These are phyloP conservation scores for Corella eumyota DNA, from an alignment of 23 tunicate genomes.

Conservation along the genomic window DNA sequence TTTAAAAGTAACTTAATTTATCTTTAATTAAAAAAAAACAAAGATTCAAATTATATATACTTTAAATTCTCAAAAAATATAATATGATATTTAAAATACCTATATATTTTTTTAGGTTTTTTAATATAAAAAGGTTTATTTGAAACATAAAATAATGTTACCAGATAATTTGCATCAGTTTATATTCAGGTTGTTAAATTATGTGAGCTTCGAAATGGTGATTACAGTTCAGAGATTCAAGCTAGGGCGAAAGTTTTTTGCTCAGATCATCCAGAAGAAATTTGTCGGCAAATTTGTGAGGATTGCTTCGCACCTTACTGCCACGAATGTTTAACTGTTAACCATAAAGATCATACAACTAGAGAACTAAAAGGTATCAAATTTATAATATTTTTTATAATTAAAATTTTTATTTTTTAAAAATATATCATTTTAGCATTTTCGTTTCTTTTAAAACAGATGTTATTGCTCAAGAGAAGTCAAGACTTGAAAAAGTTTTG, in stretches of 20 bases:
- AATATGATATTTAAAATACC: not conserved
- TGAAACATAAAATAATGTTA: too few species aligned
- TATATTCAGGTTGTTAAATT: slow-evolving; percentile 11
- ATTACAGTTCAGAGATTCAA: slow-evolving; percentile 25
- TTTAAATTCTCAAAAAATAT: too few species aligned
- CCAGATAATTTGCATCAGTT: too few species aligned
- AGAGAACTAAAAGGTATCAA: slow-evolving; percentile 26
- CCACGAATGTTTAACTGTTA: slow-evolving; percentile 17
- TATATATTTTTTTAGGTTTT: not conserved
- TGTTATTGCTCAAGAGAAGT: slow-evolving; percentile 11
- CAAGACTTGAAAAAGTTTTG: slow-evolving; percentile 1
- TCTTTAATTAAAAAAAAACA: too few species aligned
- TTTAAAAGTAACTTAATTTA: too few species aligned
- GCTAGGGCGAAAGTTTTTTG: slow-evolving; percentile 36
- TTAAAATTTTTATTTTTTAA: too few species aligned
- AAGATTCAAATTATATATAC: too few species aligned
- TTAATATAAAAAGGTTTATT: too few species aligned
- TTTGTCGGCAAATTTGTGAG: slow-evolving; percentile 22
- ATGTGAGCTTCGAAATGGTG: slow-evolving; percentile 14
- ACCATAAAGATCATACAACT: slow-evolving; percentile 12
- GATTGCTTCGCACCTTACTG: slow-evolving; percentile 16
- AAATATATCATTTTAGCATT: too few species aligned
- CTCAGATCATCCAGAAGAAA: slow-evolving; percentile 20
- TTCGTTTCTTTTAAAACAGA: slow-evolving; percentile 13
- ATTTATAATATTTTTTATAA: not conserved